Conservation (phyloP, 2,113 vertebrate species). For the Halcyon malimbica region DNA sequence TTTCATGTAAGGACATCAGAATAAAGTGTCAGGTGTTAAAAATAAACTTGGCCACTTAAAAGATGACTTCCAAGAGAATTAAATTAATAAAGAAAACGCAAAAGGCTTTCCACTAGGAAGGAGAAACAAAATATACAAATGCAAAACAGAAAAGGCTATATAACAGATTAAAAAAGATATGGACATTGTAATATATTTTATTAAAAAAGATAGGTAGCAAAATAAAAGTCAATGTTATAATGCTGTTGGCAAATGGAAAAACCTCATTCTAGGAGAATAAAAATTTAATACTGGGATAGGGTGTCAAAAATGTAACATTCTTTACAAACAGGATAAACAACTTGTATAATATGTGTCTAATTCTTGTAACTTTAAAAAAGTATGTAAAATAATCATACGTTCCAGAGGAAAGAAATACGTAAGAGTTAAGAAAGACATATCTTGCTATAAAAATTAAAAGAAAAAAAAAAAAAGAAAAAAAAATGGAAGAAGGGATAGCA, state of each 20-base stretch:
- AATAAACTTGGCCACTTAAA: background rate
- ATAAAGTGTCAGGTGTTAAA: background rate
- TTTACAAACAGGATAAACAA: background rate
- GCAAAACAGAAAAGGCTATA: background rate
- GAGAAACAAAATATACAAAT: background rate
- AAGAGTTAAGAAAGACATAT: rapidly evolving
- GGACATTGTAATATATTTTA: too few species aligned
- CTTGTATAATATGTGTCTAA: background rate
- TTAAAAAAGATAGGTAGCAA: background rate
- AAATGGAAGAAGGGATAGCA: background rate
- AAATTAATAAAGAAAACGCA: background rate
- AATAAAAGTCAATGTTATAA: background rate
- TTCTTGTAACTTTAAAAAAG: background rate
- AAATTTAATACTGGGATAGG: background rate
- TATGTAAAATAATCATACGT: background rate
- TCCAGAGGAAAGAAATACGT: background rate
- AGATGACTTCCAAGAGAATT: background rate
- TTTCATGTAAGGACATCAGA: background rate
- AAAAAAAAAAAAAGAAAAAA: background rate
- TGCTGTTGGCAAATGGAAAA: background rate
- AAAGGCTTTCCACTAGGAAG: background rate
- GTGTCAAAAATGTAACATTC: background rate
- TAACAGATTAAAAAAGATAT: background rate
- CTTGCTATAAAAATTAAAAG: background rate
- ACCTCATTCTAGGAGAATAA: background rate